Conservation (phyloP, 2,113 vertebrate species). For the Caranx ignobilis region DNA sequence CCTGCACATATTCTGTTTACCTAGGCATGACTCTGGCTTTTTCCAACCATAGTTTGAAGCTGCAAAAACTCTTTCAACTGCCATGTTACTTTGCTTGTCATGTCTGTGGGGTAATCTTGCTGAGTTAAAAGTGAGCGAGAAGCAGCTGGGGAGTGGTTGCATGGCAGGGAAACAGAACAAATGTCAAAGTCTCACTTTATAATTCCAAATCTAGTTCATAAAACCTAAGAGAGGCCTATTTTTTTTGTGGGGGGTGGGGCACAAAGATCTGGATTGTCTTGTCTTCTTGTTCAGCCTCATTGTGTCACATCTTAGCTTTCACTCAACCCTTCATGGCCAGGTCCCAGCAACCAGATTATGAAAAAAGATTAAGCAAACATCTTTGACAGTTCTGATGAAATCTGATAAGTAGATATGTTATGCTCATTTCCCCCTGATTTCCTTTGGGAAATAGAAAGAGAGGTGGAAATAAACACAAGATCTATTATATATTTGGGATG, state of each 20-base stretch:
- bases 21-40: slow-evolving; percentile 2
- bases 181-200: slow-evolving; percentile 20
- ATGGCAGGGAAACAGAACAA: slow-evolving; percentile 25
- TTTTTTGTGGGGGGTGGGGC: slow-evolving; percentile 54
- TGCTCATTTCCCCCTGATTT: slow-evolving; percentile 36
- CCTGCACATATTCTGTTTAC: slow-evolving; percentile 1
- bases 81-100: slow-evolving; percentile 17
- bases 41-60: slow-evolving; percentile 21
- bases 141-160: slow-evolving; percentile 5
- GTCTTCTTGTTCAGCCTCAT: slow-evolving; percentile 48
- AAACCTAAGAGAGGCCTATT: slow-evolving; percentile 44
- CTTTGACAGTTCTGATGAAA: slow-evolving; percentile 65
- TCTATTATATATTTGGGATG: not conserved
- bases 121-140: slow-evolving; percentile 17
- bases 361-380: slow-evolving; percentile 67
- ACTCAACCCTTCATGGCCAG: slow-evolving; percentile 55
- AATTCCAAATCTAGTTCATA: slow-evolving; percentile 48
- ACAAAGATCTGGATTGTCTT: slow-evolving; percentile 57
- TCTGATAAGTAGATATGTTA: slow-evolving; percentile 71
- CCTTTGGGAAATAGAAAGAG: slow-evolving; percentile 40
- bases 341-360: slow-evolving; percentile 67
- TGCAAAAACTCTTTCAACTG: slow-evolving; percentile 33
- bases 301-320: slow-evolving; percentile 64
- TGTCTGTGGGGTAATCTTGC: slow-evolving; percentile 24
- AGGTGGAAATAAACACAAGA: slow-evolving; percentile 49